Conservation (phyloP, 1,140 invertebrate species). For the Drosophila ogumai region DNA sequence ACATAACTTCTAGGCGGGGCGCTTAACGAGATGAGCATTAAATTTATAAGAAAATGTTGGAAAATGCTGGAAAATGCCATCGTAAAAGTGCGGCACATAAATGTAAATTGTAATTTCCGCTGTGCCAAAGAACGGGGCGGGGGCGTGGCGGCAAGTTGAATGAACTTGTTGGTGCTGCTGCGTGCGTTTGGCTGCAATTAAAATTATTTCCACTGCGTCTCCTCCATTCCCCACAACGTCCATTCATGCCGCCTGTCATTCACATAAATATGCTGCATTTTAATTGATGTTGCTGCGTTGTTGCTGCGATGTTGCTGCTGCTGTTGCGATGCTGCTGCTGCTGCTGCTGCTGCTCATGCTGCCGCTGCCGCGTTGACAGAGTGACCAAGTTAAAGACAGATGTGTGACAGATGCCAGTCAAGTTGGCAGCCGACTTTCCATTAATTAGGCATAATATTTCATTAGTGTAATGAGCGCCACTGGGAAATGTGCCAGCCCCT, state of each 20-base stretch:
- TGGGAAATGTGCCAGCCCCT: conserved; percentile 66
- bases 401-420: conserved; percentile 75
- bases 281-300: conserved; percentile 68
- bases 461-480: conserved; percentile 72
- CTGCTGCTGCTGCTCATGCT: conserved; percentile 1
- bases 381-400: conserved; percentile 81
- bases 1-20: conserved; percentile 36
- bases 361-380: conserved; percentile 61
- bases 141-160: conserved; percentile 57
- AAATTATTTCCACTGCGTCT: conserved; percentile 64
- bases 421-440: conserved; percentile 66
- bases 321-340: conserved; percentile 3
- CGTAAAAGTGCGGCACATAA: conserved; percentile 59
- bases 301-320: conserved; percentile 1
- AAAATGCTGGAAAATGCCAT: conserved; percentile 56
- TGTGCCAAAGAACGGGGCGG: conserved; percentile 8
- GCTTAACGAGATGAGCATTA: conserved; percentile 45
- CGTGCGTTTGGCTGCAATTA: conserved; percentile 74
- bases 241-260: conserved; percentile 73
- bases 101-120: conserved; percentile 67
- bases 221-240: conserved; percentile 35
- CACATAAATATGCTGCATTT: conserved; percentile 60
- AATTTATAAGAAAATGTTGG: conserved; percentile 57
- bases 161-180: conserved; percentile 61
- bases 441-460: conserved; percentile 83